phyloP scores from a whole-genome alignment of 2,888 invertebrate species.

The Odiellus spinosus region DNA sequence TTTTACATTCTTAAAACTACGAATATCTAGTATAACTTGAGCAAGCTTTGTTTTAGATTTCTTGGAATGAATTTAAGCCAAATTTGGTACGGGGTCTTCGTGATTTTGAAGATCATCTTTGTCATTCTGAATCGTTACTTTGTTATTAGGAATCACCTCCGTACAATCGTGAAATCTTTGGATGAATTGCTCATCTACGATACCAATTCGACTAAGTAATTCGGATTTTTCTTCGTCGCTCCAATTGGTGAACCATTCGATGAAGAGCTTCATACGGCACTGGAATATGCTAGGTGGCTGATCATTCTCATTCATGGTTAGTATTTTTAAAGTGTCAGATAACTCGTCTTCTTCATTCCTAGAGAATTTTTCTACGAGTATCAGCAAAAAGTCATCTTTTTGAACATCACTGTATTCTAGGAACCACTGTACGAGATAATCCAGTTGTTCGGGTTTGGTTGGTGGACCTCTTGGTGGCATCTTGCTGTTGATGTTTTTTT shows the following conservation, averaged over 20 bases:
- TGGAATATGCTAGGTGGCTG: constrained; percentile 31
- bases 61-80: no score
- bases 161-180: constrained; percentile 20
- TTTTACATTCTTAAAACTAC: no score
- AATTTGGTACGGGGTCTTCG: no score
- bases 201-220: constrained; percentile 26
- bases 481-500: no score
- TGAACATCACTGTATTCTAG: constrained; percentile 77
- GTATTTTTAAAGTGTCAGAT: no score
- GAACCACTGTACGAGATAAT: constrained; percentile 72
- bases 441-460: constrained; percentile 39
- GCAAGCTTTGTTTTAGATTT: no score
- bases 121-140: no score
- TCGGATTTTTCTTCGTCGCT: constrained; percentile 25
- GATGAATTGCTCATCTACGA: constrained; percentile 27
- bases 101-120: no score
- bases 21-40: no score
- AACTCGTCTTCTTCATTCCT: background rate
- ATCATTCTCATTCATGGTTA: constrained; percentile 21
- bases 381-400: constrained; percentile 61
- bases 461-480: constrained; percentile 14
- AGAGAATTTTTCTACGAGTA: constrained; percentile 47
- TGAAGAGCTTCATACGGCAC: constrained; percentile 32
- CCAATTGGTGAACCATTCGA: constrained; percentile 31
- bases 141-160: no score